Evolutionary conservation across 2,888 invertebrate genomes (phyloP).

Genomic region (Sericinus montela): DNA sequence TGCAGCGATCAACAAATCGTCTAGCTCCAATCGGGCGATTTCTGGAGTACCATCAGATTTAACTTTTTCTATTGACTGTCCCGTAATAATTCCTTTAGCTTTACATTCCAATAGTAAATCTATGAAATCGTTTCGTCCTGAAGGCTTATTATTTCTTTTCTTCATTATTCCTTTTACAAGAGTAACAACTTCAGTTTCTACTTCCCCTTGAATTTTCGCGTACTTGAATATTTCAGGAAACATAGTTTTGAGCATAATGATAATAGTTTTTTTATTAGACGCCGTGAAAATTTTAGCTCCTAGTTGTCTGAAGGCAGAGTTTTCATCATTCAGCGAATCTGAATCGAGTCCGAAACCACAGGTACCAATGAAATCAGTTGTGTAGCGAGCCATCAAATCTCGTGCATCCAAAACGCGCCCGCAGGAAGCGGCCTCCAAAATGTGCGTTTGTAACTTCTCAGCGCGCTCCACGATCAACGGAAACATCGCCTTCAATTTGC

Average conservation of each 20-base stretch:
- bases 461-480: constrained; percentile 47
- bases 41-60: not conserved
- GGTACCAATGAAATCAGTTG: constrained; percentile 29
- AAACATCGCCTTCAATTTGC: constrained; percentile 57
- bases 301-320: constrained; percentile 25
- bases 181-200: constrained; percentile 8
- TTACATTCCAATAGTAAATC: constrained; percentile 29
- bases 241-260: constrained; percentile 17
- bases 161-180: constrained; percentile 15
- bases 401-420: constrained; percentile 18
- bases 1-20: constrained; percentile 24
- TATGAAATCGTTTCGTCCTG: constrained; percentile 30
- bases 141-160: constrained; percentile 25
- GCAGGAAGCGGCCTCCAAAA: not conserved
- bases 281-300: constrained; percentile 37
- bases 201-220: constrained; percentile 6
- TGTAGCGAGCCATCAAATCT: constrained; percentile 45
- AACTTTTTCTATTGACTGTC: constrained; percentile 22
- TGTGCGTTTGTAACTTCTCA: not conserved
- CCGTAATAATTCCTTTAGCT: constrained; percentile 24
- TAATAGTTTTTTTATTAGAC: constrained; percentile 26
- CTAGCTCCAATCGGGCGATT: not conserved
- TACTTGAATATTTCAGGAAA: constrained; percentile 14
- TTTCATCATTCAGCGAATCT: constrained; percentile 24
- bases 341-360: constrained; percentile 28